Evolutionary conservation across 2,113 vertebrate species (phyloP).

Genomic region (Phrynocephalus versicolor): DNA sequence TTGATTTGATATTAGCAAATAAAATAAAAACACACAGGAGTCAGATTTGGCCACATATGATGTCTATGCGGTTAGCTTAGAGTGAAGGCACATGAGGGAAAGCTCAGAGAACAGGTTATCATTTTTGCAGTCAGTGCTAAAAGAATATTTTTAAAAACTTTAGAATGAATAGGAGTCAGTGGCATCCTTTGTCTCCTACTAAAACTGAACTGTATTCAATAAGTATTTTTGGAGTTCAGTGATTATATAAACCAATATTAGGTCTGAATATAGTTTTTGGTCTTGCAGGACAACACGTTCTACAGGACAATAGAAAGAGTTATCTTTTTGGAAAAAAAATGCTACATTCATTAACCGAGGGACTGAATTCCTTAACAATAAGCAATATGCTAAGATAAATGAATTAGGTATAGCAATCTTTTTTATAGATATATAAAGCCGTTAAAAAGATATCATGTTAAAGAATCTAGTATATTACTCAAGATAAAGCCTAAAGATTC

Average conservation of each 20-base stretch:
- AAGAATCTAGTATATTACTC: constrained; percentile 16
- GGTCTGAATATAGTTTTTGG: not conserved
- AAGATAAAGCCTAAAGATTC: constrained; percentile 31
- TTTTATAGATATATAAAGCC: not conserved
- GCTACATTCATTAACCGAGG: not conserved
- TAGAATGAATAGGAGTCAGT: not conserved
- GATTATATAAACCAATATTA: not conserved
- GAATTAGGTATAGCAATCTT: not conserved
- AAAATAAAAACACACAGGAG: not conserved
- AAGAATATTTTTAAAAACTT: not conserved
- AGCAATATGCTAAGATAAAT: constrained; percentile 13
- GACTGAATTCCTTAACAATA: not conserved
- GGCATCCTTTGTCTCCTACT: not conserved
- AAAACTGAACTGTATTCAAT: not conserved
- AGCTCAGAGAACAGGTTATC: not conserved
- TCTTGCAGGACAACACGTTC: not conserved
- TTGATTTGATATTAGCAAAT: not conserved
- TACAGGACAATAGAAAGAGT: not conserved
- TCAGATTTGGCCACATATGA: not conserved
- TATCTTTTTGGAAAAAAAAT: not conserved
- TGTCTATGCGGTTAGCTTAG: not conserved
- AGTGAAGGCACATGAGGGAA: not conserved
- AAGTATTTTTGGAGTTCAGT: not conserved
- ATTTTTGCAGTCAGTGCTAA: not conserved
- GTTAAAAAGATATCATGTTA: constrained; percentile 18